Evolutionary conservation across 2,797 vertebrate species (phyloP), one percentile per base, ranked within the genome.

Genomic region (Lagodon rhomboides): DNA sequence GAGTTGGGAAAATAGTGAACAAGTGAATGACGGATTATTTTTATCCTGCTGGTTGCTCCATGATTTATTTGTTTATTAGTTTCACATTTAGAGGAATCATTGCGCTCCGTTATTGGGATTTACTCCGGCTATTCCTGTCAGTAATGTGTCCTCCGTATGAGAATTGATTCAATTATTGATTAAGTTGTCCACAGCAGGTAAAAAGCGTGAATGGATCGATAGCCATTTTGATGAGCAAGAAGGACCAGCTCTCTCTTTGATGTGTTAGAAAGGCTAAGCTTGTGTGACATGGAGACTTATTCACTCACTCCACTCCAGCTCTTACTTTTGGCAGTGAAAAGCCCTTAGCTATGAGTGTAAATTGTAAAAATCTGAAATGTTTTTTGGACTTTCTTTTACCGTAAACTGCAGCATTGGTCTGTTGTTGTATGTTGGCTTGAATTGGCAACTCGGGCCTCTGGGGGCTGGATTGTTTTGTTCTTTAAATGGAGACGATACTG

Each of bases 91-190:
- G 43, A 73, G n/a, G 56, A 80, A 87, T 84, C 68, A 75, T 83
- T 78, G 55, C 20, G 44, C 1, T 38, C 70, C 5, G 54, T 83
- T 86, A 73, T 23, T 65, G 58, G 41, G 58, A 82, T 47, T 73
- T 72, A 69, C 73, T 61, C 34, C 13, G 63, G 50, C 80, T 84
- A 85, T 86, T 91, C 82, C 84, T 69, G 85, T 89, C 87, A 75
- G 77, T 91, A 85, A 90, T 76, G 76, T 84, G 81, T 83, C 77
- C 70, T 80, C 80, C 79, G 81, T 87, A 85, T 84, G 62, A 87
- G 77, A 91, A 91, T 91, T 81, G 90, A 94, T 89, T 83, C 4
- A 63, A 66, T 80, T 92, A 94, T 94, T 84, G 90, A 94, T 90
- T 49, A 72, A 65, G 84, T 90, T 90, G 79, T 87, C 84, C 85